Evolutionary conservation across 2,888 invertebrate species (phyloP).

Genomic region (Calliphora vomitoria): DNA sequence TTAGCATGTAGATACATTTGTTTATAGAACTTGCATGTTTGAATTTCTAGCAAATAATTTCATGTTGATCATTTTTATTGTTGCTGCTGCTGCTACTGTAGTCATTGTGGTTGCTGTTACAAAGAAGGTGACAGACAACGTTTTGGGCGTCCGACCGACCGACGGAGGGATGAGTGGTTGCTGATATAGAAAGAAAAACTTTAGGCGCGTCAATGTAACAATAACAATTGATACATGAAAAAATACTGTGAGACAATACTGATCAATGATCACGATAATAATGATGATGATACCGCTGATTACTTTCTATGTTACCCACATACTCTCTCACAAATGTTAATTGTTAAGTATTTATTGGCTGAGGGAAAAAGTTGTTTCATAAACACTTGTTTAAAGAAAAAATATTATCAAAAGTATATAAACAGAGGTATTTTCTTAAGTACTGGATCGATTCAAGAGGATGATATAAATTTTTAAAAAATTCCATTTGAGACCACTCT

Average conservation of each 20-base stretch:
- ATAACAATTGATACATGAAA: constrained; percentile 55
- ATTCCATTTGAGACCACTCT: too few relatives aligned
- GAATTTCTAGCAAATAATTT: constrained; percentile 13
- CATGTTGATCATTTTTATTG: constrained; percentile 42
- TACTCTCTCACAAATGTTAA: neutral
- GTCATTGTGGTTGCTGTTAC: constrained; percentile 4
- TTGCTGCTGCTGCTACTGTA: neutral
- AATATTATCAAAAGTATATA: too few relatives aligned
- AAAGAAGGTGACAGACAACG: constrained; percentile 14
- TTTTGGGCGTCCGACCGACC: neutral
- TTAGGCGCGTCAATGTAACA: constrained; percentile 56
- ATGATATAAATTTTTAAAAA: too few relatives aligned
- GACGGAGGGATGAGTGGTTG: neutral
- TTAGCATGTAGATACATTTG: constrained; percentile 30
- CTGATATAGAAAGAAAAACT: constrained; percentile 30
- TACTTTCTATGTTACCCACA: constrained; percentile 43
- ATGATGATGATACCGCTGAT: constrained; percentile 35
- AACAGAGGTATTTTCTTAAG: too few relatives aligned
- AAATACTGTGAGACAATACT: constrained; percentile 28
- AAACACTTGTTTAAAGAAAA: neutral
- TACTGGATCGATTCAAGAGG: too few relatives aligned
- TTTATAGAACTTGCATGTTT: constrained; percentile 19
- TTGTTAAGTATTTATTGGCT: neutral
- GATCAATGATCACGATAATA: constrained; percentile 43
- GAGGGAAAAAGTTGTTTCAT: constrained; percentile 11